Percentiles rank a stretch among this genome's conserved stretches.
Conservation (phyloP, 2,113 vertebrate genomes). For the Osmerus mordax region DNA sequence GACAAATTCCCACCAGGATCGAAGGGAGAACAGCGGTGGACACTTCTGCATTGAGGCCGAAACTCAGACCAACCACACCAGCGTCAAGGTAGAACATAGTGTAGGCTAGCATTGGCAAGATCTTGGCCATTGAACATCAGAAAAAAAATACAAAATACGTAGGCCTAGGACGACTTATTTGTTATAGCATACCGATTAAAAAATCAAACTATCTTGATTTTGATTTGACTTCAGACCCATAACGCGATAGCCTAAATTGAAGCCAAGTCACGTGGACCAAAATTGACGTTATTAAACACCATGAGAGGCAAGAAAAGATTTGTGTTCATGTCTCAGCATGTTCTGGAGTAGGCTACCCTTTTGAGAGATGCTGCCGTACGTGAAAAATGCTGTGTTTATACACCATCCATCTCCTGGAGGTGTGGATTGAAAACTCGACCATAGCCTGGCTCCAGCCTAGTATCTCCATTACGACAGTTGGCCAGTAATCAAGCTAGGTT, state of each 20-base stretch:
- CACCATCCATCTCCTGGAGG: too few species aligned
- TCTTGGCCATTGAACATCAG: background rate
- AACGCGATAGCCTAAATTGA: too few species aligned
- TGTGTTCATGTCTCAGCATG: slow-evolving; percentile 20
- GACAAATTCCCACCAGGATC: slow-evolving; percentile 71
- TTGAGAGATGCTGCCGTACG: background rate
- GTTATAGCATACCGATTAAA: too few species aligned
- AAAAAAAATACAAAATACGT: background rate
- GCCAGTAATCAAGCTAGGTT: too few species aligned
- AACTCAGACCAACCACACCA: slow-evolving; percentile 84
- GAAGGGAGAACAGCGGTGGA: slow-evolving; percentile 67
- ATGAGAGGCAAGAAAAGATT: background rate
- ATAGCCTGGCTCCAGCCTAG: too few species aligned
- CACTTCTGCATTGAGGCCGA: slow-evolving; percentile 84
- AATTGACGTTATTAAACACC: too few species aligned
- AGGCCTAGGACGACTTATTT: background rate
- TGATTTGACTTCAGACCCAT: too few species aligned
- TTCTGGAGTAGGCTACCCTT: background rate
- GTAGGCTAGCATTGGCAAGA: background rate
- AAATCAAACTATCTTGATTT: too few species aligned
- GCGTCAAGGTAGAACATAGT: slow-evolving; percentile 75
- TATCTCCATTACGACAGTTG: too few species aligned
- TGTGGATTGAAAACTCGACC: too few species aligned
- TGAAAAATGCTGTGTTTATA: too few species aligned
- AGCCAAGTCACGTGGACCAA: too few species aligned